These are phyloP conservation scores for Periphyllus acericola DNA, from an alignment of 2,888 invertebrate species.

Conservation along the genomic window DNA sequence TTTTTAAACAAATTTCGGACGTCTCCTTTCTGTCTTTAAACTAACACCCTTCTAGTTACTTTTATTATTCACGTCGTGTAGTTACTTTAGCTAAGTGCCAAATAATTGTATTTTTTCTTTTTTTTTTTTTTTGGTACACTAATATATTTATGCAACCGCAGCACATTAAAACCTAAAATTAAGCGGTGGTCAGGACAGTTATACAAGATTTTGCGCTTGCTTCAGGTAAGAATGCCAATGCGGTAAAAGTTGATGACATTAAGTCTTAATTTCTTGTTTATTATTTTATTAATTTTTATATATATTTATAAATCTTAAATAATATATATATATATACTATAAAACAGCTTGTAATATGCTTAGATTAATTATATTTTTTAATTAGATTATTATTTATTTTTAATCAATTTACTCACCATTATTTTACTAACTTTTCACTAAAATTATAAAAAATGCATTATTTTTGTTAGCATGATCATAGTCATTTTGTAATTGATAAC, in stretches of 20 bases:
- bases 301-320: not conserved
- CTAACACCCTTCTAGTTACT: constrained; percentile 61
- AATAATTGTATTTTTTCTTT: constrained; percentile 44
- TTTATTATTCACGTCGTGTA: constrained; percentile 56
- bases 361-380: constrained; percentile 47
- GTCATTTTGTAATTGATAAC: constrained; percentile 46
- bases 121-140: constrained; percentile 54
- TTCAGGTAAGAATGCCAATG: constrained; percentile 55
- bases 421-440: constrained; percentile 43
- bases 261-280: constrained; percentile 26
- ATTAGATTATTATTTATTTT: constrained; percentile 50
- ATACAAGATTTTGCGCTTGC: constrained; percentile 54
- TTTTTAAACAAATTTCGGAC: constrained; percentile 47
- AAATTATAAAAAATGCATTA: constrained; percentile 37
- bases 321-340: constrained; percentile 18
- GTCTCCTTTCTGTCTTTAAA: constrained; percentile 56
- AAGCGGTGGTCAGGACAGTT: constrained; percentile 55
- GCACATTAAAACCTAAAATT: constrained; percentile 60
- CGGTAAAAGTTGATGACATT: constrained; percentile 35
- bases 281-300: constrained; percentile 18
- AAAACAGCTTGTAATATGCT: constrained; percentile 58
- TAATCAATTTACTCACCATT: constrained; percentile 34
- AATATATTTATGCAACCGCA: constrained; percentile 60
- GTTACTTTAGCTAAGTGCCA: constrained; percentile 57
- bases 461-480: constrained; percentile 55